Evolutionary conservation across 2,888 invertebrate genomes (phyloP).

Genomic region (Drosophila anceps): DNA sequence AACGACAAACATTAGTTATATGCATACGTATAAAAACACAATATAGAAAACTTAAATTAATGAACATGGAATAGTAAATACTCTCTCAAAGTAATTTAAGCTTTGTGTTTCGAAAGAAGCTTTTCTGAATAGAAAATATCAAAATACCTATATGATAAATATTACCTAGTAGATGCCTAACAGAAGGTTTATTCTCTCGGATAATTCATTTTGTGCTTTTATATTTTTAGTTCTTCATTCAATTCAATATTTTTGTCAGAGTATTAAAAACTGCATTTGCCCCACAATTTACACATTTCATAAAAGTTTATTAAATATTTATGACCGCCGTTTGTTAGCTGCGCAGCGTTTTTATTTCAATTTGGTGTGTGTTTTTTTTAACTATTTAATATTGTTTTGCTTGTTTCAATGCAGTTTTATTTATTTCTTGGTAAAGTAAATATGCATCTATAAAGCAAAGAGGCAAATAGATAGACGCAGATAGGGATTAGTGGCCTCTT

Average conservation of each 20-base stretch:
- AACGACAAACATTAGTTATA: conserved; percentile 41
- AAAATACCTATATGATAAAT: not conserved
- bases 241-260: not conserved
- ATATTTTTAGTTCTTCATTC: not conserved
- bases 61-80: not conserved
- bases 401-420: conserved; percentile 53
- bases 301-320: conserved; percentile 81
- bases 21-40: conserved; percentile 39
- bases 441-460: conserved; percentile 46
- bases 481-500: conserved; percentile 67
- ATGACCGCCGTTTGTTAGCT: conserved; percentile 61
- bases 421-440: conserved; percentile 72
- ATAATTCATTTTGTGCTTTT: not conserved
- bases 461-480: conserved; percentile 47
- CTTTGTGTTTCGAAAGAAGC: not conserved
- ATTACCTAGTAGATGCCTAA: not conserved
- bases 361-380: conserved; percentile 5
- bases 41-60: not conserved
- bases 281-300: conserved; percentile 68
- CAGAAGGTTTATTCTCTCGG: not conserved
- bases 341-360: conserved; percentile 41
- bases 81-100: not conserved
- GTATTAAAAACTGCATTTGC: conserved; percentile 37
- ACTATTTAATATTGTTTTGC: conserved; percentile 9
- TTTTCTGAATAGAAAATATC: not conserved